Percentiles rank a stretch among this genome's conserved stretches.
These are phyloP conservation scores for Gorsachius magnificus DNA, from an alignment of 2,797 vertebrate species.

Conservation along the genomic window DNA sequence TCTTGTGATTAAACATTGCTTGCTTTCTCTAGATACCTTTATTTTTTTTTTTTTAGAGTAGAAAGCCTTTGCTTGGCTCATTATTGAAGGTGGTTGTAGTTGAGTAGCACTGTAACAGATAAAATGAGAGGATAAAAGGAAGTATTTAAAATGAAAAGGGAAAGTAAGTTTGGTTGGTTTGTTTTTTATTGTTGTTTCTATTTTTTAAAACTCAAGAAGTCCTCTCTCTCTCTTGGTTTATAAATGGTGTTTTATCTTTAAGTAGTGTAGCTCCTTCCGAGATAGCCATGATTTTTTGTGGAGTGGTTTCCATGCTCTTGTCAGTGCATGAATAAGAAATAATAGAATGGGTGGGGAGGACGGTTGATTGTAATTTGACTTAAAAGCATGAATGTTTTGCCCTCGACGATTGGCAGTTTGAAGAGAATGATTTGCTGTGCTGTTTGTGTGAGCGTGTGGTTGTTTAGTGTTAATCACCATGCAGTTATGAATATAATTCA, in stretches of 20 bases:
- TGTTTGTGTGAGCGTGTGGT: constrained; percentile 43
- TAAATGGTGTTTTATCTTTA: background rate
- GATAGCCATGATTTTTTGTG: background rate
- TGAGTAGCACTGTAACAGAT: background rate
- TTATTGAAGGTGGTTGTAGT: background rate
- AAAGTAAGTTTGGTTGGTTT: background rate
- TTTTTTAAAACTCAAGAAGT: background rate
- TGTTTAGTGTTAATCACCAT: constrained; percentile 65
- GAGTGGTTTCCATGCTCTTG: background rate
- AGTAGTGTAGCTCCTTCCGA: background rate
- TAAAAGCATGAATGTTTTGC: constrained; percentile 55
- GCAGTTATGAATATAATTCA: constrained; percentile 59
- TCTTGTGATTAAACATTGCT: background rate
- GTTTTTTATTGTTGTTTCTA: background rate
- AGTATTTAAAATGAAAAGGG: background rate
- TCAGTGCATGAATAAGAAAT: constrained; percentile 55
- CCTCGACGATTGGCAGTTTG: constrained; percentile 42
- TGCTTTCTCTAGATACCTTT: background rate
- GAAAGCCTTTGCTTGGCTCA: background rate
- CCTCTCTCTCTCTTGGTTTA: background rate
- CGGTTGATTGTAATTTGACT: constrained; percentile 56
- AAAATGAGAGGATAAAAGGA: background rate
- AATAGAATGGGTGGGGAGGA: constrained; percentile 62
- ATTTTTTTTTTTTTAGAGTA: background rate
- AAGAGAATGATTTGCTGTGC: constrained; percentile 58